Base-by-base conservation (phyloP, 2,888 invertebrate genomes). In the Rhingia campestris region DNA sequence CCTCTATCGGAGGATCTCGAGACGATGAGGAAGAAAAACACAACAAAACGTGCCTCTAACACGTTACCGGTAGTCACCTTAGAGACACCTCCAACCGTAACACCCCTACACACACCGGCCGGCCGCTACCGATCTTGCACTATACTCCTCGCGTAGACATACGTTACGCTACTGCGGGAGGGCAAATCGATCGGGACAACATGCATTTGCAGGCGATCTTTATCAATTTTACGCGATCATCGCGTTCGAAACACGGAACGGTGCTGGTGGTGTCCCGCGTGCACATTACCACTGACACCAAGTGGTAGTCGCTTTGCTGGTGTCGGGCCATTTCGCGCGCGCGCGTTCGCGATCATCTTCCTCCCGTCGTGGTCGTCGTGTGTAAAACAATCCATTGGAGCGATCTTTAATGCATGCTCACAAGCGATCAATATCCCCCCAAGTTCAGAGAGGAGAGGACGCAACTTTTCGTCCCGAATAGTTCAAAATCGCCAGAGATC, bases 141-240 rank as follows among this genome's bases (percentile, higher is more conserved):
- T 14, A 33, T 49, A 37, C 33, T 12, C 33, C 47, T 33, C 32
- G 63, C 51, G 35, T 41, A 59, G 64, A 64, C 59, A 67, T 22
- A 22, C 22, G 22, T 22, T 59, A 61, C 58, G 67, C 73, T 73
- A 32, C 77, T 64, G 73, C 82, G 82, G 82, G 82, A 82, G 82
- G 77, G 69, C 77, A 82, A 84, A 81, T 85, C 85, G 85, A 85
- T 85, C 80, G 80, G 85, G 81, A 85, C 81, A 76, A 81, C 75
- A 79, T 76, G 75, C 70, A 81, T 85, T 85, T 81, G 22, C 56
- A 85, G 51, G 81, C 72, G 85, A 85, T 85, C 80, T 85, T 85
- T 85, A 85, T 85, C 85, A 85, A 76, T 85, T 85, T 85, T 76
- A 85, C 85, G 81, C 85, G 76, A 81, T 81, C 85, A 81, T 81